Base-by-base conservation (phyloP, 2,113 vertebrate genomes). In the Psephotus haematonotus region DNA sequence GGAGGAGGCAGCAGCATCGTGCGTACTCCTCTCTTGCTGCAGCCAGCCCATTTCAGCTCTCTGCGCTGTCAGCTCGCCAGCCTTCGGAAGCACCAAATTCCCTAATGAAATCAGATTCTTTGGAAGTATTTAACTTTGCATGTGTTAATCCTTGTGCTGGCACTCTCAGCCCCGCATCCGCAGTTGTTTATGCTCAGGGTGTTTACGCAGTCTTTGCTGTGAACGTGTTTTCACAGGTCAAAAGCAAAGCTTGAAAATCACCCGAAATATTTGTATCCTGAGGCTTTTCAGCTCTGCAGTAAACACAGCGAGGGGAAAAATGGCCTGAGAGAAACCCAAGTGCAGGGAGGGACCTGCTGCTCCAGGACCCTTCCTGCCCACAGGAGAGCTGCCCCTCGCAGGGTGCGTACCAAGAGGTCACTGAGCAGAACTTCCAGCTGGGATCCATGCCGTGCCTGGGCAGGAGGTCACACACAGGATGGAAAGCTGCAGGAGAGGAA, bases 1-100 rank as follows among this genome's bases (percentile, higher is more conserved):
- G 8, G 20, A 8, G 7, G 46, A 17, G 11, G 27, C 52, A 11
- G 4, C 0, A 1, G 2, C 2, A 27, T 2, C 1, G 0, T 13
- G 49, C 9, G 1, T 3, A 19, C 55, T 28, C 2, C 2, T 15
- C 68, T 37, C 69, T 7, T 35, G 29, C 25, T 13, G 31, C 0
- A 0, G 43, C 47, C 37, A 47, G 17, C 14, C 16, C 37, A 79
- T 60, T 31, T 35, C 65, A 72, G 69, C 23, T 49, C 49, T 57
- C 39, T 2, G 28, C 27, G 84, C 70, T 69, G 18, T 28, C 82
- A 69, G 57, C 62, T 75, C 6, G 1, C 35, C 39, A 72, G 90
- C 67, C 57, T 63, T 62, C 59, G 5, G 1, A 13, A 74, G 64
- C 68, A 63, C 37, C 4, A 2, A 59, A n/a, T 29, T 89, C 29